Percentiles rank a stretch among this genome's conserved stretches.
These are phyloP conservation scores for Mormyrops attenuatus DNA, from an alignment of 2,797 vertebrate species.

Conservation along the genomic window DNA sequence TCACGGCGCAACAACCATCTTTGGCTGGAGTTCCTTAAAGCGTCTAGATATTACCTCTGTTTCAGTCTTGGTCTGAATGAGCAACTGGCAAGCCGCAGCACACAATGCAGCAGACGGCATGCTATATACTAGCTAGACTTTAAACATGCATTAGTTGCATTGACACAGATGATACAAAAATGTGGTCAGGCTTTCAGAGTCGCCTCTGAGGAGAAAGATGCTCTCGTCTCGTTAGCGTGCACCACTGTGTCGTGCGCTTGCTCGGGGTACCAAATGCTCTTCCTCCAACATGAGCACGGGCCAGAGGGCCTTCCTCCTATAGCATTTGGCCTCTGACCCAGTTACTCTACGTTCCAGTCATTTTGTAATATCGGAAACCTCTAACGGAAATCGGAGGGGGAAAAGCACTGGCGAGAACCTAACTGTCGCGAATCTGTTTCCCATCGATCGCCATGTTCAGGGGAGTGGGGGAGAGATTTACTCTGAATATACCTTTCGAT, in stretches of 20 bases:
- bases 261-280: not conserved
- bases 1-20: constrained; percentile 71
- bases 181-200: not conserved
- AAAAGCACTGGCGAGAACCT: constrained; percentile 60
- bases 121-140: constrained; percentile 73
- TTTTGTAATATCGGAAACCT: constrained; percentile 41
- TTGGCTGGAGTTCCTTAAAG: constrained; percentile 60
- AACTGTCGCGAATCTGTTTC: constrained; percentile 51
- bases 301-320: not conserved
- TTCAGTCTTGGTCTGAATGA: constrained; percentile 23
- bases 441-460: constrained; percentile 53
- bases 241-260: not conserved
- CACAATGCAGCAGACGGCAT: constrained; percentile 53
- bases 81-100: constrained; percentile 44
- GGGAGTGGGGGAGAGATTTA: constrained; percentile 51
- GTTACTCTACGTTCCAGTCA: constrained; percentile 27
- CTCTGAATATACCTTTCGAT: constrained; percentile 54
- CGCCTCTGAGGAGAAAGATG: not conserved
- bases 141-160: constrained; percentile 64
- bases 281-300: not conserved
- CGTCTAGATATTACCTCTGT: constrained; percentile 41
- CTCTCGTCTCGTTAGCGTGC: not conserved
- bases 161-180: constrained; percentile 48
- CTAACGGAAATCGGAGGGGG: constrained; percentile 60
- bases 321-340: constrained; percentile 23